A percentile compares a stretch with the other conserved stretches of the same genome.
phyloP scores from a whole-genome alignment of 2,888 invertebrate genomes.

The Griposia aprilina region DNA sequence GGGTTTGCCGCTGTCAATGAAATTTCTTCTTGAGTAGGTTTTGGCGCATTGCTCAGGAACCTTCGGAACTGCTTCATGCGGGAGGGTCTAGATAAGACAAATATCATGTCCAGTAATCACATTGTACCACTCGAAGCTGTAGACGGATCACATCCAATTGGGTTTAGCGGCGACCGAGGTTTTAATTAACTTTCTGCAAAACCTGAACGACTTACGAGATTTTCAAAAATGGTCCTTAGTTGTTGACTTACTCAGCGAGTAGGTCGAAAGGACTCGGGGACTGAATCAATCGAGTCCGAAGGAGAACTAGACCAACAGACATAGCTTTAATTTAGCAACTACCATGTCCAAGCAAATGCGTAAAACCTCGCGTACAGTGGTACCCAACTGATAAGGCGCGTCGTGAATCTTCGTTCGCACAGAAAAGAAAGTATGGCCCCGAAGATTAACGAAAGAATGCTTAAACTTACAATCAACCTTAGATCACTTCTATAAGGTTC shows the following conservation, averaged over 20 bases:
- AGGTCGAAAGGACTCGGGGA: not conserved
- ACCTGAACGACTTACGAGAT: not conserved
- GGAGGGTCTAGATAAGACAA: conserved; percentile 58
- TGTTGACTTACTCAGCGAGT: not conserved
- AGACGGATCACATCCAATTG: not conserved
- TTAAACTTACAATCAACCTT: too few relatives aligned
- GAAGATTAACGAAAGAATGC: too few relatives aligned
- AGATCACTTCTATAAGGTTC: too few relatives aligned
- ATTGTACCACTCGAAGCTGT: not conserved
- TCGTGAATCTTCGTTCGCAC: too few relatives aligned
- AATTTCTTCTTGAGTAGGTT: conserved; percentile 41
- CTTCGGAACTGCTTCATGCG: conserved; percentile 55
- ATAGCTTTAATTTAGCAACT: not conserved
- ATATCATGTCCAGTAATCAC: conserved; percentile 35
- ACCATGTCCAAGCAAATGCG: not conserved
- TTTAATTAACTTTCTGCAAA: not conserved
- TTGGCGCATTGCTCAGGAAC: conserved; percentile 59
- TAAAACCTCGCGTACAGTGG: not conserved
- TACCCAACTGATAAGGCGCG: too few relatives aligned
- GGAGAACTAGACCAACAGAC: not conserved
- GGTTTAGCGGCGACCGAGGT: not conserved
- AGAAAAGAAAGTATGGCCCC: too few relatives aligned
- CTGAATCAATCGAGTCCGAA: not conserved
- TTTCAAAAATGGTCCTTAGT: not conserved
- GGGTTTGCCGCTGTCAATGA: conserved; percentile 23